Percentiles rank a stretch among this genome's conserved stretches.
These are phyloP conservation scores for Odontothrips loti DNA, from an alignment of 2,888 invertebrate genomes.

Conservation along the genomic window DNA sequence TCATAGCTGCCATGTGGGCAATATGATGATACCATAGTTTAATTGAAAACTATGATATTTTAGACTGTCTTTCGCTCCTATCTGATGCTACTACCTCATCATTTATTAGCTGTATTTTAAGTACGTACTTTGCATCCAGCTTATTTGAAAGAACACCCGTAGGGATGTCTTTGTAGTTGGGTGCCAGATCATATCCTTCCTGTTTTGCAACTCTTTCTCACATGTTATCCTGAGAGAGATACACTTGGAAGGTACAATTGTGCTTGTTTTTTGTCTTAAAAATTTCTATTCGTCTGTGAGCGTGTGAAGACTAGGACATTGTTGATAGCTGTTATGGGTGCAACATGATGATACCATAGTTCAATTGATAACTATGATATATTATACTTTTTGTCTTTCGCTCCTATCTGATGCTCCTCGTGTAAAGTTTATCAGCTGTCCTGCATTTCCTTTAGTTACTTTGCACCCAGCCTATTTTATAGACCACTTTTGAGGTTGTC, in stretches of 20 bases:
- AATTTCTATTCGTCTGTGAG: no score
- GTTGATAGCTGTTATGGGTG: not conserved
- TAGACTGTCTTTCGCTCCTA: no score
- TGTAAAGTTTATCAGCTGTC: not conserved
- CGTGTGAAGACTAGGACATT: no score
- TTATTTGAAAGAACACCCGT: no score
- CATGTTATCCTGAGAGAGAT: conserved; percentile 38
- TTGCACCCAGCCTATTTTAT: no score
- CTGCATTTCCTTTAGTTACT: not conserved
- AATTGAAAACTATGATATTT: no score
- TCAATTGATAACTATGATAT: conserved; percentile 1
- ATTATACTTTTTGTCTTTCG: not conserved
- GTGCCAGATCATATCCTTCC: conserved; percentile 49
- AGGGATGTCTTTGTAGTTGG: conserved; percentile 42
- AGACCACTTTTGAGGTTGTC: conserved; percentile 20
- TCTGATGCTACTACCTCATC: no score
- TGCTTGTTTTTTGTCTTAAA: no score
- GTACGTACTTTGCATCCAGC: no score
- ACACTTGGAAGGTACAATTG: not conserved
- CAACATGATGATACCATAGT: conserved; percentile 17
- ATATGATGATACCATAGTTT: no score
- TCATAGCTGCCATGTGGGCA: no score
- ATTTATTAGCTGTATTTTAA: no score
- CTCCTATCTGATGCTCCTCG: conserved; percentile 8
- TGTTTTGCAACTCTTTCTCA: conserved; percentile 54